phyloP scores from a whole-genome alignment of 2,113 vertebrate genomes.

The Arizona elegans region DNA sequence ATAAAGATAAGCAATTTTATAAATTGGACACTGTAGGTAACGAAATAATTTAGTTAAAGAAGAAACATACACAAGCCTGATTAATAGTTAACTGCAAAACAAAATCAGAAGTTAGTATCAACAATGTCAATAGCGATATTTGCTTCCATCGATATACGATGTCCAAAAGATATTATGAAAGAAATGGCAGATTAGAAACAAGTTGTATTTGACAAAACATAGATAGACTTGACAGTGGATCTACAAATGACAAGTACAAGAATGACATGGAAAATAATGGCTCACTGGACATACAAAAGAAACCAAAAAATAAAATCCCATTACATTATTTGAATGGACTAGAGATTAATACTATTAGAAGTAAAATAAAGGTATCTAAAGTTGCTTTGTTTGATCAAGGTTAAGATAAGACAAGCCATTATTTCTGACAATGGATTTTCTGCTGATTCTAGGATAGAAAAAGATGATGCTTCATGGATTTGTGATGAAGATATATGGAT shows the following conservation, averaged over 20 bases:
- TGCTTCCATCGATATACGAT: not conserved
- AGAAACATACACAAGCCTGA: not conserved
- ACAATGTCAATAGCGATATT: not conserved
- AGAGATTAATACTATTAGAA: not conserved
- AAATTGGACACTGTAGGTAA: not conserved
- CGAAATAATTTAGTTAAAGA: not conserved
- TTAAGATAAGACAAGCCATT: not conserved
- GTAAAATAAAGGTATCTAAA: not conserved
- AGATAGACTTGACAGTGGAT: too few relatives aligned
- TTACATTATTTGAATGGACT: not conserved
- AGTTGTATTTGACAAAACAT: too few relatives aligned
- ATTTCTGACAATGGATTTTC: not conserved
- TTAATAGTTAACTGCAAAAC: not conserved
- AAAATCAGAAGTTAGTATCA: not conserved
- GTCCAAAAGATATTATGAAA: not conserved
- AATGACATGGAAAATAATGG: too few relatives aligned
- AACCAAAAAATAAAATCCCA: not conserved
- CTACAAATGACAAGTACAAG: too few relatives aligned
- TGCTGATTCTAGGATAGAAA: not conserved
- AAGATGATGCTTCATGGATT: not conserved
- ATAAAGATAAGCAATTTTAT: not conserved
- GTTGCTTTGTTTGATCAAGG: not conserved
- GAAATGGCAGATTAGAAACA: not conserved
- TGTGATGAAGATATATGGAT: too few relatives aligned
- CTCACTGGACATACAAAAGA: too few relatives aligned